A percentile compares a stretch with the other conserved stretches of the same genome.
These are phyloP conservation scores for Sapajus apella DNA, from an alignment of 2,113 vertebrate genomes.

Conservation along the genomic window DNA sequence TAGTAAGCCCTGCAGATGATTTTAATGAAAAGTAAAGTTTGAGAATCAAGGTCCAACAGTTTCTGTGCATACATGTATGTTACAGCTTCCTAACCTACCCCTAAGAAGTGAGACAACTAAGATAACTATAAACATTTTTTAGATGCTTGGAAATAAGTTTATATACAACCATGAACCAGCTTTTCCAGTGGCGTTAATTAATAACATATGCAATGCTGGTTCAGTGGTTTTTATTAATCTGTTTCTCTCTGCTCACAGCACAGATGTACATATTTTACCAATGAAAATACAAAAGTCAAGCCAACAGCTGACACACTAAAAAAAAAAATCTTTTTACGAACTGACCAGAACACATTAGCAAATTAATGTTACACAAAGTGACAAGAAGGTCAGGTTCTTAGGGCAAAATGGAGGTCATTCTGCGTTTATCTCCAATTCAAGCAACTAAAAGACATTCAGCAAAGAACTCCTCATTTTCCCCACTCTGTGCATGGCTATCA, in stretches of 20 bases:
- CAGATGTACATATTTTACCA: constrained; percentile 61
- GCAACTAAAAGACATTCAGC: constrained; percentile 5
- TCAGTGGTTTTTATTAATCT: constrained; percentile 22
- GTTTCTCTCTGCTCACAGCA: not conserved
- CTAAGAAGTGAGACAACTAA: not conserved
- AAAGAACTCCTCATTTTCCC: not conserved
- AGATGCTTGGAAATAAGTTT: constrained; percentile 68
- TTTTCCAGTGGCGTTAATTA: constrained; percentile 48
- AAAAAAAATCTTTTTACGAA: constrained; percentile 9
- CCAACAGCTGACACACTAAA: constrained; percentile 31
- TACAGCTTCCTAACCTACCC: not conserved
- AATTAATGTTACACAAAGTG: constrained; percentile 7
- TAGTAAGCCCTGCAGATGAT: not conserved
- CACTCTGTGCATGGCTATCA: not conserved
- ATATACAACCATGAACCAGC: constrained; percentile 67
- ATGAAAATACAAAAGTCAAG: not conserved
- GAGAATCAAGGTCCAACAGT: not conserved
- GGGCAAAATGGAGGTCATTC: constrained; percentile 5
- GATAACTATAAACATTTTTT: not conserved
- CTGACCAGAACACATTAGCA: not conserved
- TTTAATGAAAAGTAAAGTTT: not conserved
- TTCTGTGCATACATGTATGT: not conserved
- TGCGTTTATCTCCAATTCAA: constrained; percentile 28
- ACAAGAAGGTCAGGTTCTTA: constrained; percentile 5
- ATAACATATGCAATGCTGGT: constrained; percentile 15